phyloP scores from a whole-genome alignment of 2,113 vertebrate genomes.

The Platysteira castanea region DNA sequence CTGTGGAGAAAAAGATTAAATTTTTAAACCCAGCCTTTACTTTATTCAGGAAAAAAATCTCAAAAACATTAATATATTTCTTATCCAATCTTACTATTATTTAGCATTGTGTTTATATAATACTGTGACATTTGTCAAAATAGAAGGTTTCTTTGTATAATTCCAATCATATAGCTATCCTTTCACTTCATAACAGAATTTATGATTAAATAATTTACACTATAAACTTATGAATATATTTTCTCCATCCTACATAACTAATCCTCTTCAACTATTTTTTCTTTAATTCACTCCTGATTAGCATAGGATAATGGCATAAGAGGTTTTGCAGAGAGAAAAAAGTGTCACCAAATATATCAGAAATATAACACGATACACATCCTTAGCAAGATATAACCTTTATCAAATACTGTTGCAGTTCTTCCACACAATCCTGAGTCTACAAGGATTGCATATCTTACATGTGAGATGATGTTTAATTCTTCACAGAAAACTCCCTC shows the following conservation, averaged over 20 bases:
- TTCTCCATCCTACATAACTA: background rate
- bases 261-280: background rate
- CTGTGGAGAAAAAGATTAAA: background rate
- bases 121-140: constrained; percentile 15
- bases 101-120: background rate
- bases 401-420: background rate
- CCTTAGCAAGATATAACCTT: background rate
- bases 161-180: background rate
- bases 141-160: background rate
- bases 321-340: background rate
- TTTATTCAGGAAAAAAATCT: background rate
- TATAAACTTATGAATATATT: background rate
- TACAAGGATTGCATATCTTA: background rate
- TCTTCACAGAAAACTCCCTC: background rate
- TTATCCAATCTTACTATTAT: background rate
- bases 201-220: background rate
- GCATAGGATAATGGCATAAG: background rate
- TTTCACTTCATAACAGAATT: background rate
- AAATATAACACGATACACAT: background rate
- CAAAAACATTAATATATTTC: background rate
- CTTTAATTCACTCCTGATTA: background rate
- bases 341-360: background rate
- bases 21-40: background rate
- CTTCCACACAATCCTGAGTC: background rate
- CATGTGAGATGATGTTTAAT: background rate